Evolutionary conservation across 2,113 vertebrate genomes (phyloP).

Genomic region (Cyanistes caeruleus): DNA sequence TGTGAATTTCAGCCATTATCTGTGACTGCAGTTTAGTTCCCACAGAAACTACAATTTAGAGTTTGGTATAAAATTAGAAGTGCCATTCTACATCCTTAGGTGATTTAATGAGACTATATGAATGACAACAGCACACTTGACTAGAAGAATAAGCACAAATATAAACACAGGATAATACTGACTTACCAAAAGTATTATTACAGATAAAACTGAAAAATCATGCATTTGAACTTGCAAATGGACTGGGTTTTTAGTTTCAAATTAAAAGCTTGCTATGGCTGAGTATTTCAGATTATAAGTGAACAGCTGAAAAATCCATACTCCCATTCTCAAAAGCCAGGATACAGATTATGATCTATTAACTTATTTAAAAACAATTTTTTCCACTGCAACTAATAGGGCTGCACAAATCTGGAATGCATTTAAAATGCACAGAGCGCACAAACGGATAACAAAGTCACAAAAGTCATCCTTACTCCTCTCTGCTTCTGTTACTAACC

Average conservation of each 20-base stretch:
- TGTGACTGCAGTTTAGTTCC: neutral
- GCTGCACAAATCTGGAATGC: neutral
- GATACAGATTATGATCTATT: neutral
- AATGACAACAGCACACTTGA: neutral
- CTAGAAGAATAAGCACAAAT: neutral
- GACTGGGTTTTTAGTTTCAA: neutral
- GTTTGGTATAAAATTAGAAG: neutral
- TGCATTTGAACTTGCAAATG: neutral
- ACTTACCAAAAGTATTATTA: neutral
- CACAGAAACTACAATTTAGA: neutral
- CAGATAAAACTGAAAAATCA: neutral
- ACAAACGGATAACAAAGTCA: neutral
- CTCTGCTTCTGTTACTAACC: neutral
- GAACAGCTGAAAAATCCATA: neutral
- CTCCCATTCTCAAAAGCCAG: neutral
- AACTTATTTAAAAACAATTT: neutral
- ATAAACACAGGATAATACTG: neutral
- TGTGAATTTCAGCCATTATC: conserved; percentile 23
- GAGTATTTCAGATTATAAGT: neutral
- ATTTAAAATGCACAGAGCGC: neutral
- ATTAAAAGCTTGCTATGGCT: neutral
- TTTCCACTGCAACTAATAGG: neutral
- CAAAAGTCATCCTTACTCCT: neutral
- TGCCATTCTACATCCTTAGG: neutral
- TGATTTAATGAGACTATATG: neutral